Base-by-base conservation (phyloP, 2,797 vertebrate genomes). In the Cirrhinus molitorella region DNA sequence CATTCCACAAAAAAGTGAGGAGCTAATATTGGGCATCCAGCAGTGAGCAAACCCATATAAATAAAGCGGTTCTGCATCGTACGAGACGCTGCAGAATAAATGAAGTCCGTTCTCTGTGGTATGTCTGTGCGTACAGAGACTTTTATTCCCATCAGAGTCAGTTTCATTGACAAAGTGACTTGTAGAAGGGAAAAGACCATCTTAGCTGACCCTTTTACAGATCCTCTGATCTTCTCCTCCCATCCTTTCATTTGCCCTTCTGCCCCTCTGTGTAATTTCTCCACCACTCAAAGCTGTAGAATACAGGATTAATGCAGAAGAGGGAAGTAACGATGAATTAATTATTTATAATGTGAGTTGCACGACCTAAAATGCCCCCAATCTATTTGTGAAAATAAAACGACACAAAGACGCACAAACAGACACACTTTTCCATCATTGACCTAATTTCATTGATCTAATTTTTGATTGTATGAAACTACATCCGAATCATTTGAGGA, bases 261-360 rank as follows among this genome's bases (percentile, higher is more conserved):
- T 75, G 53, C 85, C 57, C 51, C 85, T 63, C 13, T 53, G 66
- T 87, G 17, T 73, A 51, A 63, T 66, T 57, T 49, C 49, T 72
- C 73, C 57, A 68, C 74, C 75, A 72, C 66, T 49, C 49, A 76
- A 53, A 72, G 75, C 68, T 55, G 70, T 25, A 66, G 67, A 75
- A 66, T 80, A 63, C 59, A 78, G 51, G 73, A 84, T 81, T 84
- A 86, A 80, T 37, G 75, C 74, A 63, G 49, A 66, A 67, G 81
- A 87, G 83, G 66, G 37, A 61, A 77, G 80, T 85, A 83, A 79
- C 45, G 10, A 73, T 74, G 49, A 72, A 83, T 86, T 65, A 86
- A 86, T 88, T 80, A 88, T 88, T 89, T 79, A 86, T 65, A 84
- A 86, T 55, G 65, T 11, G 25, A 55, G 68, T 63, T 83, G 81